Conservation (phyloP, 2,797 vertebrate species). For the Crax fasciolata region DNA sequence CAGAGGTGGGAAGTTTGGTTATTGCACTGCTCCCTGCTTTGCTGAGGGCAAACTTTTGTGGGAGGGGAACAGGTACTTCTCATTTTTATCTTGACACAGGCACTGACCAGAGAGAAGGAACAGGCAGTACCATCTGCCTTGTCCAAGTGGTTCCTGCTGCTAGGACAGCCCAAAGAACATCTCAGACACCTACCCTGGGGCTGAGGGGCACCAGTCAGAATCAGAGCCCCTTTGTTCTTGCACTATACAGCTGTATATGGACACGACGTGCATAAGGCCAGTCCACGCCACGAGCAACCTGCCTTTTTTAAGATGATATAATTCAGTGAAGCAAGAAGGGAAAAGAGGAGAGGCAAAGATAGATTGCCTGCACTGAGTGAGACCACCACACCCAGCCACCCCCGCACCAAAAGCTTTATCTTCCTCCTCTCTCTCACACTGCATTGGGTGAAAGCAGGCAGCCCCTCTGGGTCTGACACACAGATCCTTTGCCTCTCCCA, state of each 20-base stretch:
- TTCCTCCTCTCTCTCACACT: neutral
- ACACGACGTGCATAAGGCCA: neutral
- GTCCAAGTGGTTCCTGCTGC: fast-evolving
- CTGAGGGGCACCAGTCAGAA: neutral
- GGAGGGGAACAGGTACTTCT: neutral
- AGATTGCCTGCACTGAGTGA: neutral
- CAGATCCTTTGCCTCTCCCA: neutral
- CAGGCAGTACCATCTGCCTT: neutral
- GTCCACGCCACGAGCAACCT: neutral
- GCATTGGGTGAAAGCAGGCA: neutral
- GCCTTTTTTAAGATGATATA: neutral
- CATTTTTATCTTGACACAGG: neutral
- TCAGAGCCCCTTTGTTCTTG: neutral
- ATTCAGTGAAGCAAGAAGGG: neutral
- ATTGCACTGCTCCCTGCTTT: neutral
- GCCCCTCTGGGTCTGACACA: neutral
- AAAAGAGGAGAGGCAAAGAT: neutral
- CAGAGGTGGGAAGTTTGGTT: neutral
- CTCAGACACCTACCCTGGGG: fast-evolving
- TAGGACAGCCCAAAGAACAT: neutral
- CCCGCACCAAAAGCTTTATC: neutral
- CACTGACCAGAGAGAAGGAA: neutral
- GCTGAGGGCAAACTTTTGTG: fast-evolving
- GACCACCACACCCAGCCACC: fast-evolving
- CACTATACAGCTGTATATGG: neutral